A percentile compares a stretch with the other conserved stretches of the same genome.
These are phyloP conservation scores for Lottia gigantea DNA, from an alignment of 2,888 invertebrate species.

Conservation along the genomic window DNA sequence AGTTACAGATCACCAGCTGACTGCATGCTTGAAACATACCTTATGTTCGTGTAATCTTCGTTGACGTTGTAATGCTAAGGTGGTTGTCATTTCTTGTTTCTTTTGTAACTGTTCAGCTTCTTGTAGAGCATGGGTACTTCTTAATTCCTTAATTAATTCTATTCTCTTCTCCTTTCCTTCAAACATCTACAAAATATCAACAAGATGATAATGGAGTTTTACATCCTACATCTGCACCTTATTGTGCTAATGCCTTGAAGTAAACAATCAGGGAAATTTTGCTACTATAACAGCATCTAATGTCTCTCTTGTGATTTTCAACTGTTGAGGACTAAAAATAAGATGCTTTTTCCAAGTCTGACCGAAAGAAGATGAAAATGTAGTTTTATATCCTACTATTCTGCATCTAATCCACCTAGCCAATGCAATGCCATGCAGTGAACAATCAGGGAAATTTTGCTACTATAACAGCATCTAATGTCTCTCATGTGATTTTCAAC, in stretches of 20 bases:
- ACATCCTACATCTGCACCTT: neutral
- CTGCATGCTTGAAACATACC: constrained; percentile 37
- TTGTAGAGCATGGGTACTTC: constrained; percentile 75
- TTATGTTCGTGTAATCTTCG: constrained; percentile 64
- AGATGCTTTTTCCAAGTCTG: too few relatives aligned
- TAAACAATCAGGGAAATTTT: neutral
- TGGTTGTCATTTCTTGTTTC: constrained; percentile 63
- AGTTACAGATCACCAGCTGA: too few relatives aligned
- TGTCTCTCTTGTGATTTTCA: too few relatives aligned
- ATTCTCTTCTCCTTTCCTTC: constrained; percentile 78
- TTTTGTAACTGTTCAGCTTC: constrained; percentile 70
- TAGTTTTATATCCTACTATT: neutral
- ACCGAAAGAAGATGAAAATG: too few relatives aligned
- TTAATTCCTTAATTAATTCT: constrained; percentile 79
- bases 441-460: neutral
- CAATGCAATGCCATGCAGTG: neutral
- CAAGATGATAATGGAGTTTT: neutral
- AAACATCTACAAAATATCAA: constrained; percentile 73
- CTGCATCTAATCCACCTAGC: neutral
- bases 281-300: neutral
- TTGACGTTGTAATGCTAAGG: constrained; percentile 65
- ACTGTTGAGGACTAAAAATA: too few relatives aligned
- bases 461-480: neutral
- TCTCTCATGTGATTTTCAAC: too few relatives aligned
- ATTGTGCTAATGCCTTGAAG: neutral